Evolutionary conservation across 2,888 invertebrate genomes (phyloP).

Genomic region (Diarsia mendica): DNA sequence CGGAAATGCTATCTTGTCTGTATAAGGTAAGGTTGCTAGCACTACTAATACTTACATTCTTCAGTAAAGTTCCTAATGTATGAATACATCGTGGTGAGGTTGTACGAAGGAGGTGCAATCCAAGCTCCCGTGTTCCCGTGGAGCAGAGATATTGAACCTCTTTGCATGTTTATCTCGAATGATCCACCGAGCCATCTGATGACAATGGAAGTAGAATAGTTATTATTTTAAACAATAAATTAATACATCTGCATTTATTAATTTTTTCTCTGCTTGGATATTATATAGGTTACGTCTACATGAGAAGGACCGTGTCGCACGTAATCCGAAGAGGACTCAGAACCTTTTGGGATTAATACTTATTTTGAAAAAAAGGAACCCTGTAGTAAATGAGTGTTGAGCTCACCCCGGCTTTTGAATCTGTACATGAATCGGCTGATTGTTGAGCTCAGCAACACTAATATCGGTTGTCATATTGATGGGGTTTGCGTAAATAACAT

Average conservation of each 20-base stretch:
- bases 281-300: not conserved
- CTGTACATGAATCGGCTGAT: too few species aligned
- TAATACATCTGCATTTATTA: not conserved
- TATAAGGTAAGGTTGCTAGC: not conserved
- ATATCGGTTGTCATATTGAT: too few species aligned
- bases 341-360: not conserved
- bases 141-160: conserved; percentile 90
- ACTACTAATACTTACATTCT: conserved; percentile 84
- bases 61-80: conserved; percentile 82
- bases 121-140: conserved; percentile 91
- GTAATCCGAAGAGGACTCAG: not conserved
- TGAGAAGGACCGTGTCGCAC: not conserved
- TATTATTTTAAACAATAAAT: not conserved
- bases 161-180: conserved; percentile 89
- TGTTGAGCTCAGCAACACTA: too few species aligned
- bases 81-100: conserved; percentile 85
- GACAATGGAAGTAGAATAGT: conserved; percentile 31
- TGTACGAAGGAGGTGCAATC: conserved; percentile 90
- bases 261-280: not conserved
- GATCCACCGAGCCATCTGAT: conserved; percentile 90
- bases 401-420: too few species aligned
- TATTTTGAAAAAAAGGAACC: not conserved
- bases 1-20: conserved; percentile 8
- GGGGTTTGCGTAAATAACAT: too few species aligned
- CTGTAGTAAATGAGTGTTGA: too few species aligned